Percentiles rank a stretch among this genome's conserved stretches.
These are phyloP conservation scores for Euzophera pinguis DNA, from an alignment of 2,888 invertebrate species.

Conservation along the genomic window DNA sequence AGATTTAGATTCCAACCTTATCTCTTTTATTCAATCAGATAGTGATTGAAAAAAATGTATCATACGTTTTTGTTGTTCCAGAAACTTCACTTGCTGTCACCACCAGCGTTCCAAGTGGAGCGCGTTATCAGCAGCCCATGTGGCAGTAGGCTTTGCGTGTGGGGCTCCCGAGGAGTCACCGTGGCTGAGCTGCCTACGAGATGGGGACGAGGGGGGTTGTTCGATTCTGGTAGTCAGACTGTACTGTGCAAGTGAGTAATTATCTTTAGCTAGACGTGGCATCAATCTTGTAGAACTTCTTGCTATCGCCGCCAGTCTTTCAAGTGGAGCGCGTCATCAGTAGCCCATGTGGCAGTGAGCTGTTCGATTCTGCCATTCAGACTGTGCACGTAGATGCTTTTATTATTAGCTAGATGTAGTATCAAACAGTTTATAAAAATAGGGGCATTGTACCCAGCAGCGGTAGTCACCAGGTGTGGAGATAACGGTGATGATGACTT, in stretches of 20 bases:
- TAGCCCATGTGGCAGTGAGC: slow-evolving; percentile 87
- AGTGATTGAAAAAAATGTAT: no score
- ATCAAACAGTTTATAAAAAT: no score
- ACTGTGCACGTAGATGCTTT: slow-evolving; percentile 80
- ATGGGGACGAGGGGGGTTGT: slow-evolving; percentile 84
- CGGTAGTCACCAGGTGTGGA: no score
- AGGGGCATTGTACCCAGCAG: no score
- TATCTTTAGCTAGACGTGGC: background rate
- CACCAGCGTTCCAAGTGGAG: slow-evolving; percentile 85
- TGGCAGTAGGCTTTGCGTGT: slow-evolving; percentile 83
- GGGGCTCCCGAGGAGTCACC: slow-evolving; percentile 85
- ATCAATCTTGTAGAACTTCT: no score
- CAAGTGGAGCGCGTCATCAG: slow-evolving; percentile 83
- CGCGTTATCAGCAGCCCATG: slow-evolving; percentile 82
- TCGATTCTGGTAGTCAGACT: slow-evolving; percentile 83
- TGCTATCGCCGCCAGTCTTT: slow-evolving; percentile 83
- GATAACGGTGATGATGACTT: no score
- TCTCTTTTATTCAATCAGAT: no score
- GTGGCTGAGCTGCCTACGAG: slow-evolving; percentile 85
- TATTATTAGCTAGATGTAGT: background rate
- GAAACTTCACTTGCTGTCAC: slow-evolving; percentile 84
- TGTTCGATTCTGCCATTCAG: slow-evolving; percentile 83
- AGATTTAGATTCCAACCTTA: no score
- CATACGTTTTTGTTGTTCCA: slow-evolving; percentile 46
- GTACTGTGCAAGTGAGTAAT: slow-evolving; percentile 85